phyloP scores from a whole-genome alignment of 1,140 invertebrate species.

The Liolophura sinensis region DNA sequence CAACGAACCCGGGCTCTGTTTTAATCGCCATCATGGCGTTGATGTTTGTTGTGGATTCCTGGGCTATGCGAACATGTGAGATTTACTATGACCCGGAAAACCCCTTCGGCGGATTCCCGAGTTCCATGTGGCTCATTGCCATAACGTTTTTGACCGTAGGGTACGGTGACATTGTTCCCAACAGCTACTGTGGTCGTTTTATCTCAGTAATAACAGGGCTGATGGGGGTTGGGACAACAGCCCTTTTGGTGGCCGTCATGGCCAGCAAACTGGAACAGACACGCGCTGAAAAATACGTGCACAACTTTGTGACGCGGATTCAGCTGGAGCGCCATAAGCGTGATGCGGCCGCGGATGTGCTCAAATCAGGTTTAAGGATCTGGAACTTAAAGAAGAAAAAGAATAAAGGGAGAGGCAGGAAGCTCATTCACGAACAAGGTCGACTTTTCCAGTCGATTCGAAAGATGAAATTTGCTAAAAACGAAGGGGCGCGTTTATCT shows the following conservation, averaged over 20 bases:
- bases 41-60: slow-evolving; percentile 46
- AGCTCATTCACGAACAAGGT: too few species aligned
- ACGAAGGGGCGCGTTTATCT: too few species aligned
- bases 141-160: slow-evolving; percentile 56
- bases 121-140: slow-evolving; percentile 54
- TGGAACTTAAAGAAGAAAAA: slow-evolving; percentile 21
- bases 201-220: slow-evolving; percentile 51
- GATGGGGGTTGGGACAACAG: slow-evolving; percentile 54
- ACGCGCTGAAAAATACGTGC: slow-evolving; percentile 47
- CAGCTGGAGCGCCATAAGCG: slow-evolving; percentile 34
- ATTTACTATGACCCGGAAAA: slow-evolving; percentile 27
- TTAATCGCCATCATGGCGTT: slow-evolving; percentile 42
- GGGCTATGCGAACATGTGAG: slow-evolving; percentile 48
- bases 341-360: slow-evolving; percentile 36
- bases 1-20: slow-evolving; percentile 43
- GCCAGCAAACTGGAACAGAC: slow-evolving; percentile 55
- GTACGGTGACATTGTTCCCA: slow-evolving; percentile 54
- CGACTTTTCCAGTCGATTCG: too few species aligned
- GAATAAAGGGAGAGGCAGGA: too few species aligned
- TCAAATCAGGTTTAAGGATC: slow-evolving; percentile 32
- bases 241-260: slow-evolving; percentile 54
- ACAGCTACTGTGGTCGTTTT: slow-evolving; percentile 50
- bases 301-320: slow-evolving; percentile 37
- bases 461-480: too few species aligned
- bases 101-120: slow-evolving; percentile 11